phyloP scores from a whole-genome alignment of 2,888 invertebrate species.

The Drosophila tripunctata region DNA sequence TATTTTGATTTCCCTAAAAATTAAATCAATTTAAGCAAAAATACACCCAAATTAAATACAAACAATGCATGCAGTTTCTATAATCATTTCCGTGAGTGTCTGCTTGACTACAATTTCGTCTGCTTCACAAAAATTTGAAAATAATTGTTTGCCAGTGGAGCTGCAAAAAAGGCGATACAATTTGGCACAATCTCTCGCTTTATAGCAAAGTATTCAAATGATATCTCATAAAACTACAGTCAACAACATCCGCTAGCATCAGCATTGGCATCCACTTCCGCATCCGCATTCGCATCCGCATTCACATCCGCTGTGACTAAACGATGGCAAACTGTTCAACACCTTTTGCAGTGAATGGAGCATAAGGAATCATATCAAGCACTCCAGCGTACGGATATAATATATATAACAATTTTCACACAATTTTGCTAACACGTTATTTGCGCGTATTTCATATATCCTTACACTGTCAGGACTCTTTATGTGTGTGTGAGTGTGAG shows the following conservation, averaged over 20 bases:
- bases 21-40: too few species aligned
- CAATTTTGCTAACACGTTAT: constrained; percentile 78
- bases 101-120: too few species aligned
- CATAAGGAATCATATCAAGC: constrained; percentile 75
- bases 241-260: constrained; percentile 7
- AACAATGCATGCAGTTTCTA: too few species aligned
- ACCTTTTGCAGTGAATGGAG: constrained; percentile 72
- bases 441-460: constrained; percentile 77
- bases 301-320: constrained; percentile 32
- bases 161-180: background rate
- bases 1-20: too few species aligned
- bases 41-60: too few species aligned
- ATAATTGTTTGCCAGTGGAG: background rate
- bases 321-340: constrained; percentile 57
- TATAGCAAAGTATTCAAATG: constrained; percentile 23
- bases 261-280: constrained; percentile 14
- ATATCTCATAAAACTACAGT: constrained; percentile 34
- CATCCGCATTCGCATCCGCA: constrained; percentile 11
- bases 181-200: background rate
- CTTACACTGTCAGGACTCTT: constrained; percentile 54
- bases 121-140: background rate
- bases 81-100: too few species aligned
- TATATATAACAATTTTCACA: constrained; percentile 79
- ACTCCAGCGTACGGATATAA: constrained; percentile 67
- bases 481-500: constrained; percentile 12